Conservation (phyloP, 1,140 invertebrate genomes). For the Leptestheria dahalacensis region DNA sequence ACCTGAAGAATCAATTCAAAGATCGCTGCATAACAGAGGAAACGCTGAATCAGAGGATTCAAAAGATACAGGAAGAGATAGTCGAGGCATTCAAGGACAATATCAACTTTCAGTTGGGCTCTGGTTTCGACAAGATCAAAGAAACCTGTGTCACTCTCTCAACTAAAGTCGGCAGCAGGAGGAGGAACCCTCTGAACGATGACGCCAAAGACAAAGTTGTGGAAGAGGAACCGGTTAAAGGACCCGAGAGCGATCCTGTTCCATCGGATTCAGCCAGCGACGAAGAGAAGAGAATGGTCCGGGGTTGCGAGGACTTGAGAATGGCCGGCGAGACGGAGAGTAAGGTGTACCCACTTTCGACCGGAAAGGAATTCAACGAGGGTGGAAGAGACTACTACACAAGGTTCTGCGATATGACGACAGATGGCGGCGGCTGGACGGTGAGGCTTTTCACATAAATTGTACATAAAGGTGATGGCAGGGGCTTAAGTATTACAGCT, state of each 20-base stretch:
- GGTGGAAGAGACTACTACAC: conserved; percentile 20
- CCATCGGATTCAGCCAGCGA: background rate
- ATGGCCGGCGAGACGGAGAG: conserved; percentile 10
- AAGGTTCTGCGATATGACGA: conserved; percentile 30
- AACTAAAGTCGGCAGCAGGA: background rate
- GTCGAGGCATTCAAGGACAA: conserved; percentile 8
- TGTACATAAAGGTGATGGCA: no score
- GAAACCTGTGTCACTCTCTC: background rate
- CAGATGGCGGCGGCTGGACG: conserved; percentile 30
- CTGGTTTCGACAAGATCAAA: background rate
- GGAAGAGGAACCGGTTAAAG: background rate
- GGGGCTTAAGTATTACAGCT: no score
- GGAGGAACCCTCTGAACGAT: background rate
- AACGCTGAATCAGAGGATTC: background rate
- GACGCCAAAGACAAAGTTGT: background rate
- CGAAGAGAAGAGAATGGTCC: background rate
- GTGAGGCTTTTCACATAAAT: conserved; percentile 30
- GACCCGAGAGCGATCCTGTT: background rate
- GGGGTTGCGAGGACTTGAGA: conserved; percentile 16
- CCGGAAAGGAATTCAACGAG: conserved; percentile 15
- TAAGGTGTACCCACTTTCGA: conserved; percentile 11
- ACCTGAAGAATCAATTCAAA: conserved; percentile 1
- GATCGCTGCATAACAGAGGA: background rate
- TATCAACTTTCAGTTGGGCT: background rate
- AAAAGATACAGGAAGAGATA: background rate